Conservation (phyloP, 2,888 invertebrate genomes). For the Biston betularia region DNA sequence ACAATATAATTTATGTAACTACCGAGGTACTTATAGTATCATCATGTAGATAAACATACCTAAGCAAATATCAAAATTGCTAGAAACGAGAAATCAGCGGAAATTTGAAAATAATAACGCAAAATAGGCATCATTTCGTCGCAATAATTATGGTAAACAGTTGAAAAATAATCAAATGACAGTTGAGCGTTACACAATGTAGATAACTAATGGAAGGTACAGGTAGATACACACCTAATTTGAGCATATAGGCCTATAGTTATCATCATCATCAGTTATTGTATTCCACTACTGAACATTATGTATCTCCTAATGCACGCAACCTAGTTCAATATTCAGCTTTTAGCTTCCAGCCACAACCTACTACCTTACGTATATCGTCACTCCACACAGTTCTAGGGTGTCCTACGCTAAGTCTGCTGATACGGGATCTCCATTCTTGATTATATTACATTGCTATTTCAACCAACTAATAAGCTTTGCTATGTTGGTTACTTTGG, state of each 20-base stretch:
- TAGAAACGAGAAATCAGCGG: slow-evolving; percentile 16
- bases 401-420: too few species aligned
- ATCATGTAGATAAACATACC: not conserved
- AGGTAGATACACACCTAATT: not conserved
- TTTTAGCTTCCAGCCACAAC: too few species aligned
- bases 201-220: not conserved
- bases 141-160: slow-evolving; percentile 23
- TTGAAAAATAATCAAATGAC: slow-evolving; percentile 22
- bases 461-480: too few species aligned
- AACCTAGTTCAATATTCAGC: too few species aligned
- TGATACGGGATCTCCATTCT: too few species aligned
- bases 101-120: slow-evolving; percentile 31
- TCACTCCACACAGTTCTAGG: too few species aligned
- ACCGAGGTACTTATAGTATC: not conserved
- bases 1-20: not conserved
- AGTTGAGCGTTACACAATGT: not conserved
- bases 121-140: slow-evolving; percentile 22
- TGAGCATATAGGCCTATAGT: not conserved
- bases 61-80: slow-evolving; percentile 7
- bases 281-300: too few species aligned
- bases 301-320: too few species aligned
- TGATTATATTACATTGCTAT: too few species aligned
- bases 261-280: too few species aligned
- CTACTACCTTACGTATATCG: too few species aligned
- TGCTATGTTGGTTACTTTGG: too few species aligned